These are phyloP conservation scores for Lasius fuliginosus DNA, from an alignment of 2,888 invertebrate genomes.

Conservation along the genomic window DNA sequence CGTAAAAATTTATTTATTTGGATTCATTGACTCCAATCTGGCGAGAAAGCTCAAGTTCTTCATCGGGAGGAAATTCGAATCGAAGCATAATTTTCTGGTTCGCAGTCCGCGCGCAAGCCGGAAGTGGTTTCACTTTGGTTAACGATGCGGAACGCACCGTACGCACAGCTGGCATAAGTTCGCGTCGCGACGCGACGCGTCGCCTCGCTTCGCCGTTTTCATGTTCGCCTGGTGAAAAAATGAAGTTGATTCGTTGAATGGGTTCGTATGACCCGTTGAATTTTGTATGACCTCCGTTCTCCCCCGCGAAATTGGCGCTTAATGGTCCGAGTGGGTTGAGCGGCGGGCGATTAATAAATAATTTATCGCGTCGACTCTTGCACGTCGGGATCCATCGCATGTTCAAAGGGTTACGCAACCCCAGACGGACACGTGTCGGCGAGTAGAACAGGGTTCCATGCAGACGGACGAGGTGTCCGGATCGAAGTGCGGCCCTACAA, in stretches of 20 bases:
- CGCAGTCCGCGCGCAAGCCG: conserved; percentile 5
- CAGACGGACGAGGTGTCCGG: conserved; percentile 59
- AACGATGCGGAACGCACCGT: conserved; percentile 37
- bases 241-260: conserved; percentile 73
- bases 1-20: too few relatives aligned
- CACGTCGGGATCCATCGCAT: conserved; percentile 5
- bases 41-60: background rate
- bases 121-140: conserved; percentile 54
- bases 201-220: conserved; percentile 57
- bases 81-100: background rate
- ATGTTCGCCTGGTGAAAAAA: conserved; percentile 81
- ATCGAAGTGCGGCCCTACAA: conserved; percentile 33
- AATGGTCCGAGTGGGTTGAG: background rate
- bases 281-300: conserved; percentile 73
- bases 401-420: conserved; percentile 74
- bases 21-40: background rate
- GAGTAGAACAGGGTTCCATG: conserved; percentile 78
- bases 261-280: too few relatives aligned
- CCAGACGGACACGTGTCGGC: conserved; percentile 82
- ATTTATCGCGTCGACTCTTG: background rate
- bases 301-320: conserved; percentile 17
- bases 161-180: background rate
- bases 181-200: conserved; percentile 23
- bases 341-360: conserved; percentile 1
- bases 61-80: background rate